phyloP scores from a whole-genome alignment of 2,888 invertebrate genomes.

The Hirtodrosophila histrioides region DNA sequence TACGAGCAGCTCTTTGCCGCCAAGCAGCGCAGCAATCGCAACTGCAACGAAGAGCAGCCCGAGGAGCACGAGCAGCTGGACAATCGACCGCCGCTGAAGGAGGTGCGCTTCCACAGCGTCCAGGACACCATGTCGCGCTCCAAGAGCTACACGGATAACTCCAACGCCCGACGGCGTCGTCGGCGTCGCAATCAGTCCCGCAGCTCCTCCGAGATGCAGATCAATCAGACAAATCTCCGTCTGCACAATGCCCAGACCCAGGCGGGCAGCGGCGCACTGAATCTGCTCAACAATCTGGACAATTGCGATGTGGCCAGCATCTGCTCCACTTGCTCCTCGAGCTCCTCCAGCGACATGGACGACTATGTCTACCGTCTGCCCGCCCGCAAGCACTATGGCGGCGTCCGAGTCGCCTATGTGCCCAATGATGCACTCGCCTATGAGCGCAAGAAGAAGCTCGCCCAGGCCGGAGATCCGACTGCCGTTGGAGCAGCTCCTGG shows the following conservation, averaged over 20 bases:
- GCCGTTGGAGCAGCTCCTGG: conserved; percentile 6
- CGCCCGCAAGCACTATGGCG: conserved; percentile 92
- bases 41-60: conserved; percentile 50
- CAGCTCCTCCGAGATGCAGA: conserved; percentile 84
- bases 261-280: conserved; percentile 59
- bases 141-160: conserved; percentile 85
- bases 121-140: conserved; percentile 85
- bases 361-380: conserved; percentile 94
- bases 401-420: conserved; percentile 96
- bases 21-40: conserved; percentile 50
- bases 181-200: conserved; percentile 83
- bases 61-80: conserved; percentile 61
- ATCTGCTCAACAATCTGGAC: conserved; percentile 72
- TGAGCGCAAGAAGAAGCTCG: conserved; percentile 88
- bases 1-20: conserved; percentile 71
- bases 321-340: conserved; percentile 96
- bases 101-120: conserved; percentile 83
- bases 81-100: conserved; percentile 76
- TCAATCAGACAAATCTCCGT: conserved; percentile 82
- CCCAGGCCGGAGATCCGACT: conserved; percentile 65
- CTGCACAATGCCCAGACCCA: conserved; percentile 82
- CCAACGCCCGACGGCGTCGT: conserved; percentile 81
- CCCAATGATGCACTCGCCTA: conserved; percentile 95
- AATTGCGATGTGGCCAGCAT: conserved; percentile 90
- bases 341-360: conserved; percentile 92